phyloP scores from a whole-genome alignment of 1,140 invertebrate genomes.

The Spodoptera litura region DNA sequence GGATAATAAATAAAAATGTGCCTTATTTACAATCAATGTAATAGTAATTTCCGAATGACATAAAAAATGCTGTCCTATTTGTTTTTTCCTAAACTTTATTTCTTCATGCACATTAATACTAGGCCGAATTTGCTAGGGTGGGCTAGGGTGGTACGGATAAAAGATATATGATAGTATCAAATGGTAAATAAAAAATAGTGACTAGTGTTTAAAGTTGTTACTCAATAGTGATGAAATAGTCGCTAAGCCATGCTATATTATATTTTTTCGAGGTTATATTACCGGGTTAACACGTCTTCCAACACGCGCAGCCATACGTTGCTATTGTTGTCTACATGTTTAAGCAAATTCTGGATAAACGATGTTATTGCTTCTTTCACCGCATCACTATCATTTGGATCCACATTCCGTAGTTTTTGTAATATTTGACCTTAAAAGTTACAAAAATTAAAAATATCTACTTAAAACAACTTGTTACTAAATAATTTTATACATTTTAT shows the following conservation, averaged over 20 bases:
- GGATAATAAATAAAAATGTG: background rate
- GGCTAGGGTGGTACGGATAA: too few relatives aligned
- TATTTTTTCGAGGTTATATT: conserved; percentile 64
- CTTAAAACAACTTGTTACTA: background rate
- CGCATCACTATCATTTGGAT: conserved; percentile 73
- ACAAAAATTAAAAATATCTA: conserved; percentile 13
- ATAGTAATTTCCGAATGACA: too few relatives aligned
- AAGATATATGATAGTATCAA: too few relatives aligned
- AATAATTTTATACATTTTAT: background rate
- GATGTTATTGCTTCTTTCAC: conserved; percentile 68
- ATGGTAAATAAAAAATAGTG: too few relatives aligned
- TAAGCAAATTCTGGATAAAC: conserved; percentile 71
- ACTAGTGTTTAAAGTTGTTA: too few relatives aligned
- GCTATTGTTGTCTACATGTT: conserved; percentile 60
- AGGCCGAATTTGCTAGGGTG: too few relatives aligned
- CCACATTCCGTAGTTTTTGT: conserved; percentile 72
- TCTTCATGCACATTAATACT: too few relatives aligned
- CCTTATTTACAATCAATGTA: too few relatives aligned
- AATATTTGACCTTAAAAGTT: conserved; percentile 69
- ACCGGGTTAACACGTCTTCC: conserved; percentile 73
- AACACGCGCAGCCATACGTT: conserved; percentile 68
- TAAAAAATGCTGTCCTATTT: too few relatives aligned
- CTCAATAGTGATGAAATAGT: background rate
- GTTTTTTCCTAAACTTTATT: too few relatives aligned
- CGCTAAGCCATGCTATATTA: background rate